These are phyloP conservation scores for Drosophila seguyi DNA, from an alignment of 1,140 invertebrate species.

Conservation along the genomic window DNA sequence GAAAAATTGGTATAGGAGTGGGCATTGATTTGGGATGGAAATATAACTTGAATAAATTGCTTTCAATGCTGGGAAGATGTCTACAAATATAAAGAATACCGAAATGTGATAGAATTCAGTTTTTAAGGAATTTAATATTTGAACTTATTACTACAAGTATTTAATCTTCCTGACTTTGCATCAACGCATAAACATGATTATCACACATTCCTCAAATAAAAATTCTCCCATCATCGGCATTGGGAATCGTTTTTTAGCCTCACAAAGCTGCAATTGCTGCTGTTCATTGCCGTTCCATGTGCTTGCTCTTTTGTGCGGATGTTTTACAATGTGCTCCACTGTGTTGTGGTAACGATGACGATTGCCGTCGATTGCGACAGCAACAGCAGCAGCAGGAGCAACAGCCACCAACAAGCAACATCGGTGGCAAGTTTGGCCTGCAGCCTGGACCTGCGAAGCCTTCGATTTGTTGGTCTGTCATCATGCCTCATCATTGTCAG, in stretches of 20 bases:
- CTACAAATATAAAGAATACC: no score
- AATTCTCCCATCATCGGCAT: constrained; percentile 69
- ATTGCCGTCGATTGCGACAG: constrained; percentile 59
- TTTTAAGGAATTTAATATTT: not conserved
- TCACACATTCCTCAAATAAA: constrained; percentile 46
- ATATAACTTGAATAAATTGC: not conserved
- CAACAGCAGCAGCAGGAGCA: constrained; percentile 31
- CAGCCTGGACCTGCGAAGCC: constrained; percentile 54
- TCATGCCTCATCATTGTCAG: constrained; percentile 83
- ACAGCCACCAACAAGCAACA: constrained; percentile 43
- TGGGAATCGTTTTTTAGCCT: constrained; percentile 55
- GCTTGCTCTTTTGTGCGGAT: constrained; percentile 74
- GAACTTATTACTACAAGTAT: not conserved
- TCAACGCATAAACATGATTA: constrained; percentile 56
- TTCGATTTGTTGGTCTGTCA: constrained; percentile 83
- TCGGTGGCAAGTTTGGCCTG: constrained; percentile 76
- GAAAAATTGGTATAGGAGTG: not conserved
- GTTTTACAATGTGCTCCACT: constrained; percentile 79
- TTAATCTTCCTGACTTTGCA: not conserved
- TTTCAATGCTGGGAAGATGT: not conserved
- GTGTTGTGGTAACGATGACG: constrained; percentile 80
- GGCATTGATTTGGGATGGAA: not conserved
- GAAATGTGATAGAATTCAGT: not conserved
- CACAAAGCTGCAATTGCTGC: constrained; percentile 51
- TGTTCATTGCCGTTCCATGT: constrained; percentile 24